Evolutionary conservation across 2,888 invertebrate species (phyloP).

Genomic region (Galerucella calmariensis): DNA sequence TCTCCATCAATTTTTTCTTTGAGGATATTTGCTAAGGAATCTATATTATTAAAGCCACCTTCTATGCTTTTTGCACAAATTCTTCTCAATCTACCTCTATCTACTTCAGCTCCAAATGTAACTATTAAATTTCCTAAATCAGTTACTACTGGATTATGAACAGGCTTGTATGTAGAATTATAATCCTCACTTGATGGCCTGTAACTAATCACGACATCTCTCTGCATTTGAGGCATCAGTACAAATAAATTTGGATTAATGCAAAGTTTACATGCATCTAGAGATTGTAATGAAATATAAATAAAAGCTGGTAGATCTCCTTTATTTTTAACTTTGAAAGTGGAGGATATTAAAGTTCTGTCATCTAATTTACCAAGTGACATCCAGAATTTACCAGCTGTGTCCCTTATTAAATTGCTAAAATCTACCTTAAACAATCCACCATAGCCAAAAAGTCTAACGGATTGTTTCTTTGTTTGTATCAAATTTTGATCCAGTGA

Average conservation of each 20-base stretch:
- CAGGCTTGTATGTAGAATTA: constrained; percentile 51
- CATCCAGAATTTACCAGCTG: constrained; percentile 69
- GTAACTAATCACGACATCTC: constrained; percentile 55
- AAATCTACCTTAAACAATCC: constrained; percentile 67
- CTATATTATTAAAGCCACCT: constrained; percentile 46
- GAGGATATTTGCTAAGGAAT: constrained; percentile 51
- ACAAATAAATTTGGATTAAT: constrained; percentile 56
- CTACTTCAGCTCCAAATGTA: constrained; percentile 59
- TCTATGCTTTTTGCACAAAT: constrained; percentile 53
- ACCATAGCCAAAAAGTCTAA: constrained; percentile 71
- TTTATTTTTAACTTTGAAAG: constrained; percentile 68
- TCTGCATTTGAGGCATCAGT: constrained; percentile 56
- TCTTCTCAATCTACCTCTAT: constrained; percentile 58
- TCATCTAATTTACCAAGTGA: constrained; percentile 69
- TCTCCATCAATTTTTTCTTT: constrained; percentile 55
- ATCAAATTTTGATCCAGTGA: constrained; percentile 61
- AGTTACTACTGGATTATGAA: constrained; percentile 49
- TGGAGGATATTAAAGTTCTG: constrained; percentile 63
- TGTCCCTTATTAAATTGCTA: constrained; percentile 66
- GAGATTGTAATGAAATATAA: constrained; percentile 53
- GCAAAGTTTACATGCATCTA: constrained; percentile 54
- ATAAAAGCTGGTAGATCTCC: constrained; percentile 70
- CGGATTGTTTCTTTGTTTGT: constrained; percentile 57
- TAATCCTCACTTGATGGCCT: constrained; percentile 57
- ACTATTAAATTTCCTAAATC: constrained; percentile 60